These are phyloP conservation scores for Galeruca laticollis DNA, from an alignment of 2,888 invertebrate species.

Conservation along the genomic window DNA sequence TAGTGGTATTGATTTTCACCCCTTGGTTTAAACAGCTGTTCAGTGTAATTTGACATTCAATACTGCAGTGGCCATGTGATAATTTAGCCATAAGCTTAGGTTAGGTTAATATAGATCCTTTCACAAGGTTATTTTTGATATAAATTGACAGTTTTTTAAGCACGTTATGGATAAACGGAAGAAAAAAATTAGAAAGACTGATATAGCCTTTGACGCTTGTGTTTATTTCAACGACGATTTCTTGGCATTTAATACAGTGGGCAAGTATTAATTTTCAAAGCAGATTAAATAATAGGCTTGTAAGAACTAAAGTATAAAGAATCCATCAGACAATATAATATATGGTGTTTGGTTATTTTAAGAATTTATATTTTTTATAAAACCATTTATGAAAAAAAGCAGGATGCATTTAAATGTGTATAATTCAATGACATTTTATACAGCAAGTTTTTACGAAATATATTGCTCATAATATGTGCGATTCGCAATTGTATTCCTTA, in stretches of 20 bases:
- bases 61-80: conserved; percentile 34
- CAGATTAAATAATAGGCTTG: conserved; percentile 33
- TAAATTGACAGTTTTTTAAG: background rate
- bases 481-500: background rate
- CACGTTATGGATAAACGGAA: conserved; percentile 45
- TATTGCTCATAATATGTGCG: no score
- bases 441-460: no score
- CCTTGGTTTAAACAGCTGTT: conserved; percentile 31
- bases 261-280: conserved; percentile 60
- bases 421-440: no score
- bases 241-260: conserved; percentile 69
- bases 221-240: conserved; percentile 80
- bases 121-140: conserved; percentile 12
- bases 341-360: no score
- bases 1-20: conserved; percentile 29
- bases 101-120: conserved; percentile 4
- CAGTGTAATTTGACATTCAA: conserved; percentile 4
- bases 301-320: background rate
- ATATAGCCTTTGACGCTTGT: conserved; percentile 77
- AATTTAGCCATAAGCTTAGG: background rate
- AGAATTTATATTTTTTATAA: no score
- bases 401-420: no score
- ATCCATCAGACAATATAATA: no score
- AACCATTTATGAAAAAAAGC: no score
- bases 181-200: conserved; percentile 62